Evolutionary conservation across 2,113 vertebrate genomes (phyloP).

Genomic region (Corvus cornix): DNA sequence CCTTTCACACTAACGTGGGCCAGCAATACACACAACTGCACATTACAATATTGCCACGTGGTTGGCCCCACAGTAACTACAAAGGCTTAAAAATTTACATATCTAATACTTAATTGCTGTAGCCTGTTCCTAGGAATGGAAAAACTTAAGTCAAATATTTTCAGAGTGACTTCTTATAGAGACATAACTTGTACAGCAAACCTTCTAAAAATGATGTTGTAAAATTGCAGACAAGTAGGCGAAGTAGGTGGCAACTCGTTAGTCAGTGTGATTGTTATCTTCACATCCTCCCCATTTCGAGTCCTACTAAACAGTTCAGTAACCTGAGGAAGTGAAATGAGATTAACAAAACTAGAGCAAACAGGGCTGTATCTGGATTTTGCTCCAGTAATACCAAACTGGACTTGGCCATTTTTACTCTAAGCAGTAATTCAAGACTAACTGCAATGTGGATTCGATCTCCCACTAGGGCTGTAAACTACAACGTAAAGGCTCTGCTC

Average conservation of each 20-base stretch:
- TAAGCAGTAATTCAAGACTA: not conserved
- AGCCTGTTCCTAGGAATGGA: not conserved
- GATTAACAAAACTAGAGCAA: not conserved
- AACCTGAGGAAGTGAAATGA: conserved; percentile 71
- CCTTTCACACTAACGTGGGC: not conserved
- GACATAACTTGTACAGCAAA: conserved; percentile 20
- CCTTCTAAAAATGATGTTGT: conserved; percentile 94
- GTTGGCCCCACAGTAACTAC: rapidly evolving
- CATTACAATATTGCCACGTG: not conserved
- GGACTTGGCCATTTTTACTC: not conserved
- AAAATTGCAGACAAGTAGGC: conserved; percentile 92
- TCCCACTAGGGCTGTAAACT: not conserved
- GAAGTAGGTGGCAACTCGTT: conserved; percentile 90
- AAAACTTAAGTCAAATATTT: not conserved
- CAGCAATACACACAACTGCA: not conserved
- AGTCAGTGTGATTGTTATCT: conserved; percentile 86
- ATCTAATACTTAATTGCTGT: not conserved
- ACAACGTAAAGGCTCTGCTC: not conserved
- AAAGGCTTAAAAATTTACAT: not conserved
- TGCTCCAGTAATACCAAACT: not conserved
- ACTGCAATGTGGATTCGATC: not conserved
- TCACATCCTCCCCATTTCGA: conserved; percentile 83
- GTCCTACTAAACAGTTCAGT: conserved; percentile 84
- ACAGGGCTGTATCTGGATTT: not conserved
- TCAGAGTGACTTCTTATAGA: not conserved